Evolutionary conservation across 2,113 vertebrate genomes (phyloP).

Genomic region (Tringa solitaria): DNA sequence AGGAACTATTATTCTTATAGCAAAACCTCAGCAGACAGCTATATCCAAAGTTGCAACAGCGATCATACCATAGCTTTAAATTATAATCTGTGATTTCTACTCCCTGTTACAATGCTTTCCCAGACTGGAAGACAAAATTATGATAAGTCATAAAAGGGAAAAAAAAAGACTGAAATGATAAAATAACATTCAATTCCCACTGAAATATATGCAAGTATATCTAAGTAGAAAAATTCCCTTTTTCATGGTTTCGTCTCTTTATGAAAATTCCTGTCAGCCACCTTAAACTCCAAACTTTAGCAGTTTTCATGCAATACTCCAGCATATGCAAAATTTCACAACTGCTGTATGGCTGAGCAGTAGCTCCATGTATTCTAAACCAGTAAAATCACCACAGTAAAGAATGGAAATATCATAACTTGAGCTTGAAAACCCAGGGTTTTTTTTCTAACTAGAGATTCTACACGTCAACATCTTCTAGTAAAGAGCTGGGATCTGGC

Average conservation of each 20-base stretch:
- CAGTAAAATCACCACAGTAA: not conserved
- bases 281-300: not conserved
- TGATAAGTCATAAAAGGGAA: not conserved
- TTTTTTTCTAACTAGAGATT: not conserved
- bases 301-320: not conserved
- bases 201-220: no score
- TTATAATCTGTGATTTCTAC: not conserved
- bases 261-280: not conserved
- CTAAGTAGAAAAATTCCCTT: not conserved
- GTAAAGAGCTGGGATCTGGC: not conserved
- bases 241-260: not conserved
- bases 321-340: not conserved
- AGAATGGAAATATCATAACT: not conserved
- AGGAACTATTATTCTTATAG: not conserved
- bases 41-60: not conserved
- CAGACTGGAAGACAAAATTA: not conserved
- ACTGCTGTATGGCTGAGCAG: not conserved
- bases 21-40: not conserved
- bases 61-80: not conserved
- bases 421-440: not conserved
- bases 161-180: not conserved
- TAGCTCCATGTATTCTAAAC: not conserved
- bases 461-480: rapidly evolving
- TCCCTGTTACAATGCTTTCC: not conserved
- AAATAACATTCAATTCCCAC: no score